These are phyloP conservation scores for Oceanites oceanicus DNA, from an alignment of 2,113 vertebrate species.

Conservation along the genomic window DNA sequence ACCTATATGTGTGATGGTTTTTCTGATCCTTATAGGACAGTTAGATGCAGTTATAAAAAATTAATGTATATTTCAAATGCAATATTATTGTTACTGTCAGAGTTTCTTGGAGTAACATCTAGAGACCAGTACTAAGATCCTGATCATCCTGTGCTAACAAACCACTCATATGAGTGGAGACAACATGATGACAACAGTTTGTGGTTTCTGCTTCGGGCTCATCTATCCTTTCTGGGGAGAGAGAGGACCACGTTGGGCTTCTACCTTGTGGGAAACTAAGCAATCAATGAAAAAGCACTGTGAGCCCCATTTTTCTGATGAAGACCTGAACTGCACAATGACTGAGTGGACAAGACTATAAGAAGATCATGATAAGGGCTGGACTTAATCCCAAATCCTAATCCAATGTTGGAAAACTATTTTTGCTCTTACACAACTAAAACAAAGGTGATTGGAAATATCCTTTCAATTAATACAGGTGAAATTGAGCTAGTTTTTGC, in stretches of 20 bases:
- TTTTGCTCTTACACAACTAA: background rate
- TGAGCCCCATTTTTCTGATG: background rate
- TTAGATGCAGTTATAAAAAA: background rate
- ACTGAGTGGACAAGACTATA: background rate
- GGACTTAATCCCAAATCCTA: background rate
- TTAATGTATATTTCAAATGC: background rate
- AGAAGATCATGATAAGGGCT: background rate
- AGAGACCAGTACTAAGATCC: background rate
- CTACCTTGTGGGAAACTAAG: background rate
- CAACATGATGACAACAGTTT: rapidly evolving
- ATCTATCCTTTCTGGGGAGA: background rate
- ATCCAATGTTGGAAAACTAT: background rate
- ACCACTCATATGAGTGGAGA: background rate
- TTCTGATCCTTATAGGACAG: background rate
- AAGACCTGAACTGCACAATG: background rate
- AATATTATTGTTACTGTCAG: background rate
- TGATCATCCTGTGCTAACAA: background rate
- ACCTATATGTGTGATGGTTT: rapidly evolving
- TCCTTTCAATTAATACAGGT: background rate
- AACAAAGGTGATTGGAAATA: background rate
- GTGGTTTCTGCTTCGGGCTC: background rate
- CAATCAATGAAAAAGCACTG: background rate
- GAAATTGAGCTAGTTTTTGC: background rate
- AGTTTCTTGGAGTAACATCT: background rate
- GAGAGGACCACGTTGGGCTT: background rate